Percentiles rank a stretch among this genome's conserved stretches.
These are phyloP conservation scores for Norana najaformis DNA, from an alignment of 2,888 invertebrate species.

Conservation along the genomic window DNA sequence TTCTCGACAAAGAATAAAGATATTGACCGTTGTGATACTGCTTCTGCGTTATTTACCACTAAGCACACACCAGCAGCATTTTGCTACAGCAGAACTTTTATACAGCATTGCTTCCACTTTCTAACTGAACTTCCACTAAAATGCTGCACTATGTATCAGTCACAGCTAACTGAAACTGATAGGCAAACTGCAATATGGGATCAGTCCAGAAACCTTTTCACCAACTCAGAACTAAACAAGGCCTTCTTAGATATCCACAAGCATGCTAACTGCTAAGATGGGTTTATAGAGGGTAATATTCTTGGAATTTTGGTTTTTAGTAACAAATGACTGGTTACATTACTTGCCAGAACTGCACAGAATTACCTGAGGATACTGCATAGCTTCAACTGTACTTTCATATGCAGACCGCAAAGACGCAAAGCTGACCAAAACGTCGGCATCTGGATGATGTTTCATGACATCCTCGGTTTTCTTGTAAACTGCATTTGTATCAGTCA, in stretches of 20 bases:
- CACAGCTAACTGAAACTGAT: no score
- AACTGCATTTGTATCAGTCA: constrained; percentile 65
- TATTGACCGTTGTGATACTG: background rate
- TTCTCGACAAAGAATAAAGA: no score
- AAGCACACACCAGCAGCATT: background rate
- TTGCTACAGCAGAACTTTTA: background rate
- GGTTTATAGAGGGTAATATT: no score
- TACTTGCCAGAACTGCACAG: background rate
- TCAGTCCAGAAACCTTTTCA: no score
- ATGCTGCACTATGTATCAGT: no score
- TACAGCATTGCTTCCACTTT: background rate
- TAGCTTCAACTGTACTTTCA: constrained; percentile 91
- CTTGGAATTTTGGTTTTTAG: no score
- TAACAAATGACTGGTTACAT: no score
- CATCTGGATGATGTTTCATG: constrained; percentile 90
- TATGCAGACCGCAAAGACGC: constrained; percentile 96
- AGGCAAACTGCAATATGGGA: no score
- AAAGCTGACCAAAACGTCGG: constrained; percentile 91
- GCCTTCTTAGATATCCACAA: no score
- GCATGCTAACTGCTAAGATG: no score
- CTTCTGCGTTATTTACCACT: background rate
- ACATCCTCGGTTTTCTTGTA: constrained; percentile 97
- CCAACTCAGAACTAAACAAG: no score
- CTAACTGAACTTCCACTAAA: background rate
- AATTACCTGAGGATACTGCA: constrained; percentile 79